A percentile compares a stretch with the other conserved stretches of the same genome.
These are phyloP conservation scores for Synanthedon tipuliformis DNA, from an alignment of 2,888 invertebrate genomes.

Conservation along the genomic window DNA sequence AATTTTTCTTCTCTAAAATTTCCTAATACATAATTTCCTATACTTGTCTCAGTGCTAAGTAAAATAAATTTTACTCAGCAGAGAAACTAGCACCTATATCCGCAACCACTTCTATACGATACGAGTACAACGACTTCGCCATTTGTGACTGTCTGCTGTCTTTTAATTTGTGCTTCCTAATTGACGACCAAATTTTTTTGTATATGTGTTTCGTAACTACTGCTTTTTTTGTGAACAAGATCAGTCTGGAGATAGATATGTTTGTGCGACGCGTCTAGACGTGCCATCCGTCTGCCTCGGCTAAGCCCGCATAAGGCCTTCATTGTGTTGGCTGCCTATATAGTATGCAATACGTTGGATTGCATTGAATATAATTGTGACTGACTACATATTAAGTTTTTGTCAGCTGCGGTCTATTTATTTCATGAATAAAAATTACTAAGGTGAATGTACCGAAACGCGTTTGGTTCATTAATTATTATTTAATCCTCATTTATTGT, in stretches of 20 bases:
- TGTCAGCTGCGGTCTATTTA: slow-evolving; percentile 1
- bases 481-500: no score
- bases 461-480: no score
- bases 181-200: slow-evolving; percentile 27
- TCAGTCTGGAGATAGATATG: slow-evolving; percentile 44
- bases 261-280: slow-evolving; percentile 50
- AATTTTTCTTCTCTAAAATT: no score
- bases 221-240: slow-evolving; percentile 38
- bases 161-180: slow-evolving; percentile 26
- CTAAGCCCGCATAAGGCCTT: slow-evolving; percentile 9
- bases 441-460: neutral
- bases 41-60: no score
- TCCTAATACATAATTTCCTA: no score
- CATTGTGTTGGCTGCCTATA: slow-evolving; percentile 23
- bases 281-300: slow-evolving; percentile 36
- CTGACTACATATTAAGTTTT: slow-evolving; percentile 4
- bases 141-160: slow-evolving; percentile 6
- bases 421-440: slow-evolving; percentile 4
- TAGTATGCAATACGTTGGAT: slow-evolving; percentile 24
- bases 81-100: no score
- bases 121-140: neutral
- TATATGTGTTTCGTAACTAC: slow-evolving; percentile 22
- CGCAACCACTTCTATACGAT: neutral
- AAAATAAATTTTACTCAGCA: no score
- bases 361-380: slow-evolving; percentile 29